phyloP scores from a whole-genome alignment of 2,888 invertebrate species.

The Aspidiotus rigidus region DNA sequence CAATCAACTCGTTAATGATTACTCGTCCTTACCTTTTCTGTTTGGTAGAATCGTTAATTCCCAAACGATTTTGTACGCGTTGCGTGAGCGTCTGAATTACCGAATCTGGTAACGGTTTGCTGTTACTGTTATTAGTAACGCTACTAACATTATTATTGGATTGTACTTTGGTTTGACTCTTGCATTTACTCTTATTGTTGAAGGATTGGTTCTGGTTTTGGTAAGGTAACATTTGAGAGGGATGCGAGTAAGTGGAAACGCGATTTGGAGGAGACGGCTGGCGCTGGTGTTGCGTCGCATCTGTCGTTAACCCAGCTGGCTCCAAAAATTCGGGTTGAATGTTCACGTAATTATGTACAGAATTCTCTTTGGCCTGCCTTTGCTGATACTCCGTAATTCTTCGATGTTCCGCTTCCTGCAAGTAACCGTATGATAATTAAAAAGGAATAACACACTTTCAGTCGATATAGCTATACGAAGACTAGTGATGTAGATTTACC shows the following conservation, averaged over 20 bases:
- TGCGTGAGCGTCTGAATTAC: conserved; percentile 61
- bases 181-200: conserved; percentile 39
- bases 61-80: conserved; percentile 53
- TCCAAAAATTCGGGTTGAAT: conserved; percentile 2
- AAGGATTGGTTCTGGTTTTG: conserved; percentile 34
- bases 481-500: conserved; percentile 44
- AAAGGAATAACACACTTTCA: background rate
- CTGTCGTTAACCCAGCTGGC: background rate
- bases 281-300: conserved; percentile 20
- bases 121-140: background rate
- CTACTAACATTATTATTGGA: background rate
- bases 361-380: conserved; percentile 11
- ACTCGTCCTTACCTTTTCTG: conserved; percentile 5
- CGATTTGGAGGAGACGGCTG: conserved; percentile 6
- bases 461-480: background rate
- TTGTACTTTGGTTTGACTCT: background rate
- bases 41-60: conserved; percentile 35
- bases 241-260: conserved; percentile 5
- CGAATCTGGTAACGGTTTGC: conserved; percentile 59
- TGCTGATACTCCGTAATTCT: conserved; percentile 30
- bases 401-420: conserved; percentile 79
- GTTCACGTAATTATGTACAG: conserved; percentile 14
- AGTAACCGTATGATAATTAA: background rate
- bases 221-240: conserved; percentile 21
- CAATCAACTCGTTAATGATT: no score